These are phyloP conservation scores for Macrochelys suwanniensis DNA, from an alignment of 2,797 vertebrate species.

Conservation along the genomic window DNA sequence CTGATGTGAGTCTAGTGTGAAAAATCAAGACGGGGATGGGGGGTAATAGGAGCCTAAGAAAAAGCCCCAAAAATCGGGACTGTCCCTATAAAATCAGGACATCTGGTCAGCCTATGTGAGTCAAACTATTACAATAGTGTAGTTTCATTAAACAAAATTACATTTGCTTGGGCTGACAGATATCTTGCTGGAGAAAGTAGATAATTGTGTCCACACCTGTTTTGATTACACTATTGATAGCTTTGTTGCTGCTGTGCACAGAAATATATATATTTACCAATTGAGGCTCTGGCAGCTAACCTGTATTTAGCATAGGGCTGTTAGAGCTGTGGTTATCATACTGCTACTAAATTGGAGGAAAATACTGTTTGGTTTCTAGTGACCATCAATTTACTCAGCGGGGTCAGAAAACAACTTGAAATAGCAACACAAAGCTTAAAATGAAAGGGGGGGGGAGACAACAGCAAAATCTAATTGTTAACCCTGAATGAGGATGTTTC, in stretches of 20 bases:
- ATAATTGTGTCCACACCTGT: constrained; percentile 61
- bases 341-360: constrained; percentile 8
- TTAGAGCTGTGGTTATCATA: neutral
- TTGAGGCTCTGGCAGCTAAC: neutral
- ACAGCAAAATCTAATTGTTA: neutral
- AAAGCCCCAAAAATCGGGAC: no score
- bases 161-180: constrained; percentile 46
- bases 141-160: constrained; percentile 61
- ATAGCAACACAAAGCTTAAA: constrained; percentile 8
- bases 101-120: neutral
- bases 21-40: no score
- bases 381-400: neutral
- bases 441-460: neutral
- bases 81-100: no score
- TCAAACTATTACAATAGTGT: constrained; percentile 42
- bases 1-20: constrained; percentile 34
- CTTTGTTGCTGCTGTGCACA: constrained; percentile 35
- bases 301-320: neutral
- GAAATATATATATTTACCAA: neutral
- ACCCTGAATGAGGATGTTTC: neutral
- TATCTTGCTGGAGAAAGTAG: constrained; percentile 49
- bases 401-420: neutral
- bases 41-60: no score
- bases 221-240: constrained; percentile 35
- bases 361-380: neutral